Conservation (phyloP, 2,797 vertebrate species). For the Protosalanx chinensis region DNA sequence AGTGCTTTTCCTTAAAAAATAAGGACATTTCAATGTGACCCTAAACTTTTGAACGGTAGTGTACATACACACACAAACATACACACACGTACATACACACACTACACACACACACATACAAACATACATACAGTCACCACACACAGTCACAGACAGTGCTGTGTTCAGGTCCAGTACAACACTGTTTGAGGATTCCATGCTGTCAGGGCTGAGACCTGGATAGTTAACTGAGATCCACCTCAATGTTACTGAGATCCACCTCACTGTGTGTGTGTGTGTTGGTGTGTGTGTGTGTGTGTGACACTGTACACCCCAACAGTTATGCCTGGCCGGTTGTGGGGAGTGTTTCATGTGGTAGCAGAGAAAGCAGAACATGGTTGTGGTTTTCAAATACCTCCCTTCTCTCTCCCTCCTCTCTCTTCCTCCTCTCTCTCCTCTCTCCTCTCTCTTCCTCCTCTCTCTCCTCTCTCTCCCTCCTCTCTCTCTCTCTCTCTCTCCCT, state of each 20-base stretch:
- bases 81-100: no score
- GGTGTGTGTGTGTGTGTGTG: conserved; percentile 9
- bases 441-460: not conserved
- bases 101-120: no score
- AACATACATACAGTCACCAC: conserved; percentile 25
- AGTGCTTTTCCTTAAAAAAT: no score
- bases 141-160: conserved; percentile 27
- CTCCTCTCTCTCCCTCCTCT: not conserved
- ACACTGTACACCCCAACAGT: conserved; percentile 3
- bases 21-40: no score
- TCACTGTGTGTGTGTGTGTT: not conserved
- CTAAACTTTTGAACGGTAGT: no score
- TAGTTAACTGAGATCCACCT: no score
- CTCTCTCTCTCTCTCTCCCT: no score
- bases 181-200: not conserved
- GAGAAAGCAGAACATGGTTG: not conserved
- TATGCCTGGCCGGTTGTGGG: not conserved
- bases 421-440: not conserved
- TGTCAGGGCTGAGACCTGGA: no score
- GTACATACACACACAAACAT: no score
- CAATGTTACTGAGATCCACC: no score
- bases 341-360: not conserved
- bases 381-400: not conserved
- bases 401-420: no score
- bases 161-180: conserved; percentile 15